phyloP scores from a whole-genome alignment of 2,888 invertebrate genomes.

The Cynaeus angustus region DNA sequence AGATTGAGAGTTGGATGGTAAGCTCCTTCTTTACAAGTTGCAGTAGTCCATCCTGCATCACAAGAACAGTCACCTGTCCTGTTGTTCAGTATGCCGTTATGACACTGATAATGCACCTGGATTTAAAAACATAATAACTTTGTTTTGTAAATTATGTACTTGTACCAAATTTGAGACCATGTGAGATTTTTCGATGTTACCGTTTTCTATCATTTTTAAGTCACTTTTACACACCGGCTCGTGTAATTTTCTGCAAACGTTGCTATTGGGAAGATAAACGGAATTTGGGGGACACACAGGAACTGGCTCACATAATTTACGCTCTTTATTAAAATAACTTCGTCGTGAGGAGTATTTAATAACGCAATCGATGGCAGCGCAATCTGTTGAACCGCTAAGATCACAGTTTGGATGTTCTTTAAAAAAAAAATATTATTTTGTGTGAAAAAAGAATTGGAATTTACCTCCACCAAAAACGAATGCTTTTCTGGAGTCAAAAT shows the following conservation, averaged over 20 bases:
- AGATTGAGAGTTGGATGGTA: conserved; percentile 66
- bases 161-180: conserved; percentile 28
- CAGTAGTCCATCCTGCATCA: conserved; percentile 68
- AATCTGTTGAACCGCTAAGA: conserved; percentile 71
- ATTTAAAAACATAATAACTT: conserved; percentile 27
- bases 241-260: conserved; percentile 69
- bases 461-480: background rate
- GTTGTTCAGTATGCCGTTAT: conserved; percentile 67
- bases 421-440: no score
- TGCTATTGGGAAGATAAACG: conserved; percentile 61
- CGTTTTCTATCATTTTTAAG: conserved; percentile 61
- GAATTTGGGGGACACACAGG: conserved; percentile 66
- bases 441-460: no score
- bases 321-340: conserved; percentile 71
- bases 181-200: conserved; percentile 32
- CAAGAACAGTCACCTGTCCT: conserved; percentile 69
- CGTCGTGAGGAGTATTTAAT: conserved; percentile 74
- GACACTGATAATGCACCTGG: conserved; percentile 67
- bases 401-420: conserved; percentile 66
- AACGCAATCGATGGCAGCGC: conserved; percentile 74
- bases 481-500: conserved; percentile 40
- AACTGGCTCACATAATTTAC: conserved; percentile 67
- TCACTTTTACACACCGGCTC: conserved; percentile 63
- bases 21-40: conserved; percentile 63
- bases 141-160: background rate